Percentiles rank a stretch among this genome's conserved stretches.
These are phyloP conservation scores for Gila orcuttii DNA, from an alignment of 2,113 vertebrate species.

Conservation along the genomic window DNA sequence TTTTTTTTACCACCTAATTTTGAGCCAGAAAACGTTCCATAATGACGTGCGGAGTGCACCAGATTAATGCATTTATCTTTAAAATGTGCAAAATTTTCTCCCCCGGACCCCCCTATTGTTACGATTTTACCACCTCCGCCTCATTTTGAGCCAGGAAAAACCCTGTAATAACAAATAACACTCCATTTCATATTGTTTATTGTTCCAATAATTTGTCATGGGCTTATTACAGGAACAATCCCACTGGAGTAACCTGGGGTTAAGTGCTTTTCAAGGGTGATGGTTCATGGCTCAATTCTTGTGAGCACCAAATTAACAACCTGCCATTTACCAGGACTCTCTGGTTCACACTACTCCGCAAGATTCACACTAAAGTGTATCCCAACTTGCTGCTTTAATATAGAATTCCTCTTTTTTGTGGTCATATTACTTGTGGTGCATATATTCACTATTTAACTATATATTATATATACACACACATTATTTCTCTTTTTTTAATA, in stretches of 20 bases:
- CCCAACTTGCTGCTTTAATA: neutral
- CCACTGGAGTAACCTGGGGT: constrained; percentile 2
- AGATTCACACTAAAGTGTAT: neutral
- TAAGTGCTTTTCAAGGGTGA: neutral
- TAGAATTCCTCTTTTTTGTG: neutral
- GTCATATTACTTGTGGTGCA: neutral
- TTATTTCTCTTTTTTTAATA: neutral
- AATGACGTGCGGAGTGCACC: too few species aligned
- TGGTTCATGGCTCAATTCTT: constrained; percentile 20
- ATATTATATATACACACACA: neutral
- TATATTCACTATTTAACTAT: neutral
- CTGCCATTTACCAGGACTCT: neutral
- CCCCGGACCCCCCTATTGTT: too few species aligned
- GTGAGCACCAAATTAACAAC: neutral
- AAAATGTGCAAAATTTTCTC: too few species aligned
- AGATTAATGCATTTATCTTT: too few species aligned
- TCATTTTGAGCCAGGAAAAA: too few species aligned
- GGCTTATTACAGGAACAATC: neutral
- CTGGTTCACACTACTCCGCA: neutral
- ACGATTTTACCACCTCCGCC: too few species aligned
- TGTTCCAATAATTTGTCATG: neutral
- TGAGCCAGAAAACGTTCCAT: too few species aligned
- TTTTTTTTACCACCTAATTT: too few species aligned
- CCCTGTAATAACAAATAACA: neutral
- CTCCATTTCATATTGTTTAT: neutral